Percentiles rank a stretch among this genome's conserved stretches.
Evolutionary conservation across 2,113 vertebrate species (phyloP).

Genomic region (Protobothrops mucrosquamatus): DNA sequence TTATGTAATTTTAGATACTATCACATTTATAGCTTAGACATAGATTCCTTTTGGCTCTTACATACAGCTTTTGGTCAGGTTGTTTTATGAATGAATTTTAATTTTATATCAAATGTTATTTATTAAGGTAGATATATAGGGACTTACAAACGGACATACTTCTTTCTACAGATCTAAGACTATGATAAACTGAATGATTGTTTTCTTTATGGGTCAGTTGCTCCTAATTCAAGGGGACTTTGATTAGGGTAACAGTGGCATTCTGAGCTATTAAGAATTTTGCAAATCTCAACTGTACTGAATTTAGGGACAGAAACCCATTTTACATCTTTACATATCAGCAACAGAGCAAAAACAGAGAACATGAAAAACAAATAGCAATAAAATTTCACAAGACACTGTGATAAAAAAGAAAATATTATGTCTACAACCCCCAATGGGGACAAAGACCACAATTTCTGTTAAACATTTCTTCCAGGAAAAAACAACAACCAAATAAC

Average conservation of each 20-base stretch:
- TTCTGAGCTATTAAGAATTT: not conserved
- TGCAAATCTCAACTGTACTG: not conserved
- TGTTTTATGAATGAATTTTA: not conserved
- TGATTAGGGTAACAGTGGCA: not conserved
- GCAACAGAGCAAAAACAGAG: not conserved
- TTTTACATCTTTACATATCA: not conserved
- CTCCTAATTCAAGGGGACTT: not conserved
- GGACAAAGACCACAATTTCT: not conserved
- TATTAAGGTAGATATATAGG: not conserved
- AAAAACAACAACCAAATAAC: not conserved
- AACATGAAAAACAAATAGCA: not conserved
- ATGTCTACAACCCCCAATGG: not conserved
- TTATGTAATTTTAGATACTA: not conserved
- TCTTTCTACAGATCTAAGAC: not conserved
- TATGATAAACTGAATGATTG: not conserved
- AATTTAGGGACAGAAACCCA: not conserved
- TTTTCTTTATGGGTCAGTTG: not conserved
- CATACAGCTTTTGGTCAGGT: not conserved
- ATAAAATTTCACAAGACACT: not conserved
- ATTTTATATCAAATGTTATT: not conserved
- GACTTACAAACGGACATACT: not conserved
- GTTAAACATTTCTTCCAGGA: not conserved
- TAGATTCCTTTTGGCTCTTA: not conserved
- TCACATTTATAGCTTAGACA: not conserved
- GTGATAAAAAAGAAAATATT: not conserved